Evolutionary conservation across 2,113 vertebrate species (phyloP).

Genomic region (Sebastes fasciatus): DNA sequence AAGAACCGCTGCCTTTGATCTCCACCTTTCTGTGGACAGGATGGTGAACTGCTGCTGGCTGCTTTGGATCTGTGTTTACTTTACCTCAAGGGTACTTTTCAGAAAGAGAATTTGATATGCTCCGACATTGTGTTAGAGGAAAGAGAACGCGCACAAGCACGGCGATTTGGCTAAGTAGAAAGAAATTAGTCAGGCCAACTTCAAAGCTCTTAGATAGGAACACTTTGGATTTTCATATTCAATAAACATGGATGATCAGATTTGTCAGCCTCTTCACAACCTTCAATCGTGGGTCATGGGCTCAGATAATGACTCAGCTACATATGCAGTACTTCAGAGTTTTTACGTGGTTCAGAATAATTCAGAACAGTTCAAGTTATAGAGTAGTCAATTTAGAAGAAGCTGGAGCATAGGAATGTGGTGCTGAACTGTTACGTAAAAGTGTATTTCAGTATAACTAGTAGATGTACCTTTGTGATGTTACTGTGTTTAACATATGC

Average conservation of each 20-base stretch:
- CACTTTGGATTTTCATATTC: constrained; percentile 15
- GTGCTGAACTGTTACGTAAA: too few species aligned
- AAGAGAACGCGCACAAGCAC: constrained; percentile 14
- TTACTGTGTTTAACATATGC: background rate
- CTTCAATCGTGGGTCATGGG: background rate
- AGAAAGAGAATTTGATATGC: constrained; percentile 46
- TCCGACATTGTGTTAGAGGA: background rate
- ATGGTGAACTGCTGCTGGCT: constrained; percentile 65
- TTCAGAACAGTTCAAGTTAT: background rate
- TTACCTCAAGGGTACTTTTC: constrained; percentile 67
- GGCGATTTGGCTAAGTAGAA: constrained; percentile 12
- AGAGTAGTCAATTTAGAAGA: background rate
- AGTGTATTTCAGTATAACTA: too few species aligned
- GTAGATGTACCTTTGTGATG: background rate
- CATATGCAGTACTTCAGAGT: background rate
- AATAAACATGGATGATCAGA: background rate
- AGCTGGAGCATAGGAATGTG: too few species aligned
- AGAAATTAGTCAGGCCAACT: background rate
- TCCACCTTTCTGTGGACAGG: constrained; percentile 75
- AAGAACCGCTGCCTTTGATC: constrained; percentile 78
- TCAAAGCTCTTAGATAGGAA: constrained; percentile 13
- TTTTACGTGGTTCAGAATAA: background rate
- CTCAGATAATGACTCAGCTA: background rate
- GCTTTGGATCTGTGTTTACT: constrained; percentile 77
- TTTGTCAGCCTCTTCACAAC: background rate